Base-by-base conservation (phyloP, 1,140 invertebrate genomes). In the Teleogryllus occipitalis region DNA sequence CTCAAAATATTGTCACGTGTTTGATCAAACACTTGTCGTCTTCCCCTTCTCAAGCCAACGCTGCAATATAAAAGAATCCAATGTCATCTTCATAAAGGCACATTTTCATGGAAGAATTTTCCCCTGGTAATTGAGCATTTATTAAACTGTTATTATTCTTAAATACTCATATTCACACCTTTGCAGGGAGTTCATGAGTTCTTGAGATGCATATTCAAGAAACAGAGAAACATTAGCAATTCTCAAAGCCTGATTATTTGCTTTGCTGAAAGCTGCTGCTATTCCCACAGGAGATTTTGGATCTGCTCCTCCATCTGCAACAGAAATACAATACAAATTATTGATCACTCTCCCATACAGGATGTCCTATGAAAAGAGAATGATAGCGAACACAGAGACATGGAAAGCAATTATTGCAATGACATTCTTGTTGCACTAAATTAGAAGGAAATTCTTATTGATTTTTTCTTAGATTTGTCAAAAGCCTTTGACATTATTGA, bases 221-320 rank as follows among this genome's bases (percentile, higher is more conserved):
- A 97, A 89, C n/a, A 96, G 88, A 0, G 96, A 97, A 7, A 93
- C 92, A 82, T 97, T 97, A 5, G 95, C 94, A 12, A 96, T 84
- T 48, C 92, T 88, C 0, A 96, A 84, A 8, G 96, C 94, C 81
- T 94, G 92, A 84, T 91, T 89, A 84, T 95, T 97, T 3, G 95
- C 94, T 82, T 96, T 94, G 72, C 93, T 95, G 86, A 97, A 96
- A 10, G 94, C 95, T 0, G 94, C 95, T 18, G 94, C 94, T 0
- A 92, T 95, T 7, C 95, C 95, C n/a, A 92, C 89, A 7, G 95
- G 91, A 3, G 95, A 96, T 83, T 94, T 94, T 0, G 94, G 93
- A 85, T 96, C 94, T 0, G 93, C 90, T 82, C 92, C 92, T 81
- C 91, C 91, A 85, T 90, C 93, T 92, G 82, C 39, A 87, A 76